phyloP scores from a whole-genome alignment of 2,888 invertebrate species.

The Rhamphomyia laevipes region DNA sequence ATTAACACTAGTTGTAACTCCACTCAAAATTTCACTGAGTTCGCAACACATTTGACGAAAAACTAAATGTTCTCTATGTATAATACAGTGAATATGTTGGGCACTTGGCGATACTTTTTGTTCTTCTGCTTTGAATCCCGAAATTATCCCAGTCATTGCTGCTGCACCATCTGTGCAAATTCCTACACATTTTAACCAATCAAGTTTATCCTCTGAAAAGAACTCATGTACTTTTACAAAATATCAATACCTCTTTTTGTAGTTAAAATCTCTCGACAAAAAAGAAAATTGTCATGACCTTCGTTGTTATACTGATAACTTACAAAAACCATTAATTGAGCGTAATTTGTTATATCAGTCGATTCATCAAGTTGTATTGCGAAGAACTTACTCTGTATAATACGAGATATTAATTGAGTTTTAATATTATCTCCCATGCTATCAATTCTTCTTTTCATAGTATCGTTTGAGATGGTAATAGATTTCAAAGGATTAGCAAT shows the following conservation, averaged over 20 bases:
- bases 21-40: conserved; percentile 2
- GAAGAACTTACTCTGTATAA: too few relatives aligned
- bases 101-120: background rate
- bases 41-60: conserved; percentile 3
- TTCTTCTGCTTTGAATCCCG: conserved; percentile 1
- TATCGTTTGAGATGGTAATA: too few relatives aligned
- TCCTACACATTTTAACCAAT: conserved; percentile 5
- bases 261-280: background rate
- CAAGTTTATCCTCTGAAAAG: conserved; percentile 4
- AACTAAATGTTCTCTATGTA: conserved; percentile 5
- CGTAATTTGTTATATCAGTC: too few relatives aligned
- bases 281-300: conserved; percentile 1
- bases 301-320: background rate
- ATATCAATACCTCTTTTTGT: conserved; percentile 1
- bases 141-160: conserved; percentile 2
- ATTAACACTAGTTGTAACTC: background rate
- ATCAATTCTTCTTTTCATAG: too few relatives aligned
- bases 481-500: too few relatives aligned
- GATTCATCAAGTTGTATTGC: too few relatives aligned
- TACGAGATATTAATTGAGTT: too few relatives aligned
- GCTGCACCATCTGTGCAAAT: conserved; percentile 3
- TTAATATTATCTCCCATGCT: too few relatives aligned
- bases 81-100: conserved; percentile 6
- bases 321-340: too few relatives aligned
- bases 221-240: background rate